A percentile compares a stretch with the other conserved stretches of the same genome.
Evolutionary conservation across 2,113 vertebrate species (phyloP).

Genomic region (Pseudorhombus dupliciocellatus): DNA sequence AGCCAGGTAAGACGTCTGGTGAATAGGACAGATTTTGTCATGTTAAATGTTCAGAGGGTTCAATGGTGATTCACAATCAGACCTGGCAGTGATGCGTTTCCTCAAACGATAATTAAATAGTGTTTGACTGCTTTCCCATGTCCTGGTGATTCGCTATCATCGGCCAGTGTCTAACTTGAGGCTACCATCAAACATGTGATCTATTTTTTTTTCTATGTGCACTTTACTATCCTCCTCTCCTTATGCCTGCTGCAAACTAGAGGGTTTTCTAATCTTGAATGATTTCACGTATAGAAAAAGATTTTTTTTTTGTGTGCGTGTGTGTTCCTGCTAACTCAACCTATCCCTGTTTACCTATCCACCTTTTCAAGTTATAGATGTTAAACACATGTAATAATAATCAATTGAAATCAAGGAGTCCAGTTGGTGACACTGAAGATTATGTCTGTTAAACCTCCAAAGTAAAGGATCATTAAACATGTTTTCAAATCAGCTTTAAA

Average conservation of each 20-base stretch:
- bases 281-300: too few relatives aligned
- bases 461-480: too few relatives aligned
- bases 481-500: too few relatives aligned
- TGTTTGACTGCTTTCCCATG: background rate
- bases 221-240: background rate
- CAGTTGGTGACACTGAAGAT: too few relatives aligned
- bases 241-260: background rate
- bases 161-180: background rate
- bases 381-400: too few relatives aligned
- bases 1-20: slow-evolving; percentile 77
- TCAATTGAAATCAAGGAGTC: too few relatives aligned
- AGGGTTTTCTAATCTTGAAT: too few relatives aligned
- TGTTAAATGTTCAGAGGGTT: background rate
- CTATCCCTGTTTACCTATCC: too few relatives aligned
- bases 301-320: too few relatives aligned
- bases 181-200: background rate
- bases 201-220: background rate
- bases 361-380: too few relatives aligned
- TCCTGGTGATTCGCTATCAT: background rate
- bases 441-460: too few relatives aligned
- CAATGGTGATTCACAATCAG: background rate
- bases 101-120: slow-evolving; percentile 4
- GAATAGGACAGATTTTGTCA: background rate
- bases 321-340: too few relatives aligned
- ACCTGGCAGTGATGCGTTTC: background rate